Evolutionary conservation across 2,113 vertebrate species (phyloP).

Genomic region (Lontra canadensis): DNA sequence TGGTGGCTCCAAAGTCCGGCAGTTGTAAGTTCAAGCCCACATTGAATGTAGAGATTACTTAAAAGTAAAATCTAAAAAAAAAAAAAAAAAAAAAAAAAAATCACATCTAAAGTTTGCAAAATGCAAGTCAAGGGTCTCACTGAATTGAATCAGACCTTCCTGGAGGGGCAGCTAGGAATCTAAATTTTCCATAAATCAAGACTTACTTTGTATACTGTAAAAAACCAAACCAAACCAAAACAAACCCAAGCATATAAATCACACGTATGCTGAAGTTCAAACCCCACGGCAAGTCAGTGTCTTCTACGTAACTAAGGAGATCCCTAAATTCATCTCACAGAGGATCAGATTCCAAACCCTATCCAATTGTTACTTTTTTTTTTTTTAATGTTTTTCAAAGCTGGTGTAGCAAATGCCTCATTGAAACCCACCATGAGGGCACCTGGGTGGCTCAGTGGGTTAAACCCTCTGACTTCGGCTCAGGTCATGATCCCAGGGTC

Average conservation of each 20-base stretch:
- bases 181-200: background rate
- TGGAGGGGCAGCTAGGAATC: background rate
- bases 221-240: background rate
- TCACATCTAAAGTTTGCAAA: background rate
- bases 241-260: background rate
- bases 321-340: background rate
- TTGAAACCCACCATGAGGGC: background rate
- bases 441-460: too few species aligned
- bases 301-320: background rate
- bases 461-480: too few species aligned
- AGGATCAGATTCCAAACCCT: background rate
- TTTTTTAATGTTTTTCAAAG: background rate
- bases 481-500: too few species aligned
- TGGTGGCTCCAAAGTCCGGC: too few species aligned
- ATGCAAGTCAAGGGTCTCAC: background rate
- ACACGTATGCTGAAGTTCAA: background rate
- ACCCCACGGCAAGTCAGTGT: background rate
- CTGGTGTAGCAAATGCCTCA: background rate
- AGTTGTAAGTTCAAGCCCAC: background rate
- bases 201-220: constrained; percentile 93
- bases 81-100: background rate
- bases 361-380: background rate
- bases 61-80: background rate
- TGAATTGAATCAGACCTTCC: background rate
- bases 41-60: background rate